Evolutionary conservation across 2,113 vertebrate genomes (phyloP), one percentile per base, ranked within the genome.

Genomic region (Lasiurus borealis): DNA sequence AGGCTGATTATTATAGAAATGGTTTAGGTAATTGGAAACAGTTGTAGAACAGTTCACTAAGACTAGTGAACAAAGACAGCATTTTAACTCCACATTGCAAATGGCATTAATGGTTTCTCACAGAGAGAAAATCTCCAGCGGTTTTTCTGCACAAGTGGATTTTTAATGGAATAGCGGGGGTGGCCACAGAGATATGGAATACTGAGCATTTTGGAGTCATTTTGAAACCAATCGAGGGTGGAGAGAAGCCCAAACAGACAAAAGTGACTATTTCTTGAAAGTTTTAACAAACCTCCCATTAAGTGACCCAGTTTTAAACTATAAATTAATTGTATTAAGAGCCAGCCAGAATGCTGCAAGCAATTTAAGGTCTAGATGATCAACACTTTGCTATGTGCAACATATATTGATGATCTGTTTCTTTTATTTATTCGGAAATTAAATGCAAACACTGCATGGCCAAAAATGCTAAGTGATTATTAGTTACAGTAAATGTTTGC

Each of bases 401-500:
- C 25, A 21, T 31, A 15, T 62, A 44, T 40, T 62, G 54, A 87
- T 93, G 44, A 50, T 11, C 90, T 96, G 15, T 82, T 52, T 85
- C 92, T 94, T 94, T 83, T 66, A 91, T 94, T 97, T 96, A 62
- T 92, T 82, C 44, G 75, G 89, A 88, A 98, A 96, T 95, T 36
- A 95, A 85, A 34, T 95, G 46, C 95, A 97, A 97, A 96, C 94
- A 93, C 0, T 75, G 5, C 62, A 23, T 76, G 85, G 46, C 68
- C 94, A 46, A 94, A 98, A 54, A 66, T 81, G 15, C 16, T 57
- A 68, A 97, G 77, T 92, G 48, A 90, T 95, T 91, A 90, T 31
- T 77, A 50, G 57, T 80, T 96, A 44, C 64, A 81, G 72, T 90
- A 93, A 97, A 96, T 90, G 54, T 44, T 54, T 95, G 81, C 69